Conservation (phyloP, 2,888 invertebrate species). For the Oasisia sp. region DNA sequence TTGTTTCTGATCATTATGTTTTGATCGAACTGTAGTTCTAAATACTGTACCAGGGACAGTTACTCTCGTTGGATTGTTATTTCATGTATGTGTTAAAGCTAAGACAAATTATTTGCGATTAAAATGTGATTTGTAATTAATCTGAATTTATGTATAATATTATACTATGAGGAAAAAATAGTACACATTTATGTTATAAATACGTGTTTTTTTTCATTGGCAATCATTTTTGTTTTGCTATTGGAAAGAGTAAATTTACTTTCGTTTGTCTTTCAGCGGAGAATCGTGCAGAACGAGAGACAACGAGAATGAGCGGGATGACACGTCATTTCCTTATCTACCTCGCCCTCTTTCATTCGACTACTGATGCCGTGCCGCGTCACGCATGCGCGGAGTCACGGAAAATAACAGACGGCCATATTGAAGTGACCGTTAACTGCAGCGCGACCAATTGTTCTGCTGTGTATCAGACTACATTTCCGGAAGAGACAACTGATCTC, state of each 20-base stretch:
- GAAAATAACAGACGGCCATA: neutral
- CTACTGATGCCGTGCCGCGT: neutral
- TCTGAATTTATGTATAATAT: too few relatives aligned
- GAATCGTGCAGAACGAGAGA: neutral
- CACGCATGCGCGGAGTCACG: neutral
- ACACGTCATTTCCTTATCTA: neutral
- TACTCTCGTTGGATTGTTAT: too few relatives aligned
- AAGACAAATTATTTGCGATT: too few relatives aligned
- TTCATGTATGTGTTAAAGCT: too few relatives aligned
- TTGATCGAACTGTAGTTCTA: too few relatives aligned
- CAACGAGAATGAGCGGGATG: neutral
- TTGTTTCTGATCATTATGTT: too few relatives aligned
- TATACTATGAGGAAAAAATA: too few relatives aligned
- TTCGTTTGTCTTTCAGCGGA: neutral
- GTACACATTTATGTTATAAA: too few relatives aligned
- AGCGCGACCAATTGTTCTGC: neutral
- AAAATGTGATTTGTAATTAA: too few relatives aligned
- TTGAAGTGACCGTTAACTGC: neutral
- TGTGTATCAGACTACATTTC: neutral
- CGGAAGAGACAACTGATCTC: neutral
- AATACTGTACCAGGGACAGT: too few relatives aligned
- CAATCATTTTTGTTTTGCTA: too few relatives aligned
- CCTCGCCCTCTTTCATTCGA: neutral
- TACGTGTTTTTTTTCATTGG: too few relatives aligned
- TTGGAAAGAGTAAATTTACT: neutral